Conservation (phyloP, 2,888 invertebrate genomes). For the Drosophila setosimentum region DNA sequence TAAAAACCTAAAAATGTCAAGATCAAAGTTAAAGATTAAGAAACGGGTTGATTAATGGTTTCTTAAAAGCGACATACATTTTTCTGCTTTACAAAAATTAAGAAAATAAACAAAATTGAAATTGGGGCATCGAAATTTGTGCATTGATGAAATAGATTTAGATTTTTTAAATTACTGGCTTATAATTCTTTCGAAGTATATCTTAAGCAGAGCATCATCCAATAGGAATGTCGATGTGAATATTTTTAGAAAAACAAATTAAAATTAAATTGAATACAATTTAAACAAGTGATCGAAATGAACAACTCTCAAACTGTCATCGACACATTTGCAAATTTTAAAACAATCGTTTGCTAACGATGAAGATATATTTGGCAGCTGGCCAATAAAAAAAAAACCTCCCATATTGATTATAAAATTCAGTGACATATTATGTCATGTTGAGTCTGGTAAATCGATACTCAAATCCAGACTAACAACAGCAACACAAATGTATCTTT, state of each 20-base stretch:
- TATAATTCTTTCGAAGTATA: constrained; percentile 21
- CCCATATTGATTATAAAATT: constrained; percentile 34
- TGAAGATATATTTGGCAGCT: constrained; percentile 41
- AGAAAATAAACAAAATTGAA: not conserved
- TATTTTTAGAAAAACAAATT: constrained; percentile 33
- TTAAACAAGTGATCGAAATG: constrained; percentile 24
- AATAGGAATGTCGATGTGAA: constrained; percentile 49
- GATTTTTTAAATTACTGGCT: not conserved
- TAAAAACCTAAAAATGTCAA: constrained; percentile 58
- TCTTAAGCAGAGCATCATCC: constrained; percentile 40
- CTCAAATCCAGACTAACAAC: constrained; percentile 38
- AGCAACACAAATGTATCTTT: constrained; percentile 59
- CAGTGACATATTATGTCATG: constrained; percentile 50
- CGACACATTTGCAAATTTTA: constrained; percentile 44
- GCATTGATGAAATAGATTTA: not conserved
- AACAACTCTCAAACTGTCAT: constrained; percentile 39
- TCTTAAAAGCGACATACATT: constrained; percentile 21
- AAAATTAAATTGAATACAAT: constrained; percentile 50
- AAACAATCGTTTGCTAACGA: constrained; percentile 70
- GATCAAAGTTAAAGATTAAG: constrained; percentile 57
- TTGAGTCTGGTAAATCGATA: constrained; percentile 34
- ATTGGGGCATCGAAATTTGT: not conserved
- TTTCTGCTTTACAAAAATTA: constrained; percentile 20
- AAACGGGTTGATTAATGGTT: constrained; percentile 54
- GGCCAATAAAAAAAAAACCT: constrained; percentile 19